phyloP scores from a whole-genome alignment of 2,888 invertebrate species.

The Ceratothoa steindachneri region DNA sequence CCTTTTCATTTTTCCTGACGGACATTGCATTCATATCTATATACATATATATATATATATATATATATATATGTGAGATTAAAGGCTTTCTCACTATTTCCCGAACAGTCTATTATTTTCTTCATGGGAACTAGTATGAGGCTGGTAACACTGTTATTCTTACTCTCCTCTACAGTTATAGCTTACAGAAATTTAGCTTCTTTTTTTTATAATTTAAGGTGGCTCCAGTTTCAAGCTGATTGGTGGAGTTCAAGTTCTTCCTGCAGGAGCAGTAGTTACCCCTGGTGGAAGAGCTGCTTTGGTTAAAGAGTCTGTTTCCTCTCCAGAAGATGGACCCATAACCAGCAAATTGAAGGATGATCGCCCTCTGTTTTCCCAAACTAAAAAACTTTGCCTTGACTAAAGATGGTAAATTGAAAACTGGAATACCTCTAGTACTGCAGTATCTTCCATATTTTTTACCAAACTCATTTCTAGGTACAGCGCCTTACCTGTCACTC shows the following conservation, averaged over 20 bases:
- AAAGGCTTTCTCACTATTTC: background rate
- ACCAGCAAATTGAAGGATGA: background rate
- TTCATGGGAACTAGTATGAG: too few species aligned
- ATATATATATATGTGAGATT: background rate
- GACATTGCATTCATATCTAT: too few species aligned
- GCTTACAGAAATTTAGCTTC: background rate
- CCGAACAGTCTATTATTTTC: background rate
- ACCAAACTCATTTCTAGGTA: too few species aligned
- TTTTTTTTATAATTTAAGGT: background rate
- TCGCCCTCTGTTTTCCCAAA: conserved; percentile 34
- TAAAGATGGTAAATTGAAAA: background rate
- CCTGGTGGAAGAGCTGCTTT: conserved; percentile 39
- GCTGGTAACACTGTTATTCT: too few species aligned
- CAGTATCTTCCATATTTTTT: too few species aligned
- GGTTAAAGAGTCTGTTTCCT: conserved; percentile 21
- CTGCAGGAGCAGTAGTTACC: conserved; percentile 39
- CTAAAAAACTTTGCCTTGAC: conserved; percentile 40
- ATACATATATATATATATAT: conserved; percentile 11
- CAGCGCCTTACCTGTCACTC: too few species aligned
- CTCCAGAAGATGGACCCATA: background rate
- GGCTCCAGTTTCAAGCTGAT: conserved; percentile 26
- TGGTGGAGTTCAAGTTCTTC: conserved; percentile 46
- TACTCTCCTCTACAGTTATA: too few species aligned
- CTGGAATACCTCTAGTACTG: background rate
- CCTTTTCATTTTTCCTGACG: too few species aligned